Base-by-base conservation (phyloP, 2,113 vertebrate genomes). In the Kryptolebias marmoratus region DNA sequence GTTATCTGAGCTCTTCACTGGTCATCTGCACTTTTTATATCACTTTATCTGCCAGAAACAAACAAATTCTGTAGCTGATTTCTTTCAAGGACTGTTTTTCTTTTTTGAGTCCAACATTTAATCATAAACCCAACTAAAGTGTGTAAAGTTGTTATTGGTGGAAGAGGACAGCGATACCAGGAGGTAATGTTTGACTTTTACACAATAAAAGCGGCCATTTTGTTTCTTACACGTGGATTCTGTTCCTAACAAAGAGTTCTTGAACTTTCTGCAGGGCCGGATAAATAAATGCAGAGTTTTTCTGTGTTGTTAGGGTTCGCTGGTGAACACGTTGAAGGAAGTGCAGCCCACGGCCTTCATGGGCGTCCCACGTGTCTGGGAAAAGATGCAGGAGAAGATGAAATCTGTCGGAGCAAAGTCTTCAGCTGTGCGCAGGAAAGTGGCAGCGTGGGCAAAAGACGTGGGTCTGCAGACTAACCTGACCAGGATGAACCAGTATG, bases 371-470 rank as follows among this genome's bases (percentile, higher is more conserved):
- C 95, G 95, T 0, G 94, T 99, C 50, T 99, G 97, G 97, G 97
- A 98, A 75, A 99, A 99, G 91, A 96, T 99, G 90, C 95, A 97
- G 50, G 97, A 98, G 71, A 96, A 90, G 70, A 95, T 99, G 92
- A 96, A 94, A 83, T 91, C 95, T 0, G 16, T 87, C 0, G 89
- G 92, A 0, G 83, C 93, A n/a, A 96, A 94, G 70, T 95, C 95
- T 0, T 96, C 96, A 0, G 58, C 90, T 0, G 45, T 98, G 45
- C 92, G 81, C 47, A 94, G 92, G 63, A 97, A 91, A 79, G 93
- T 97, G 42, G 96, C 96, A 0, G 4, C 87, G 0, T 99, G 97
- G 98, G 97, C 96, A 75, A 97, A 96, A 86, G 86, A 75, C 0
- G 88, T 95, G 0, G 97, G 97, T 27, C 79, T 96, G 58, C 94